Percentiles rank a stretch among this genome's conserved stretches.
Conservation (phyloP, 1,140 invertebrate species). For the Euwallacea fornicatus region DNA sequence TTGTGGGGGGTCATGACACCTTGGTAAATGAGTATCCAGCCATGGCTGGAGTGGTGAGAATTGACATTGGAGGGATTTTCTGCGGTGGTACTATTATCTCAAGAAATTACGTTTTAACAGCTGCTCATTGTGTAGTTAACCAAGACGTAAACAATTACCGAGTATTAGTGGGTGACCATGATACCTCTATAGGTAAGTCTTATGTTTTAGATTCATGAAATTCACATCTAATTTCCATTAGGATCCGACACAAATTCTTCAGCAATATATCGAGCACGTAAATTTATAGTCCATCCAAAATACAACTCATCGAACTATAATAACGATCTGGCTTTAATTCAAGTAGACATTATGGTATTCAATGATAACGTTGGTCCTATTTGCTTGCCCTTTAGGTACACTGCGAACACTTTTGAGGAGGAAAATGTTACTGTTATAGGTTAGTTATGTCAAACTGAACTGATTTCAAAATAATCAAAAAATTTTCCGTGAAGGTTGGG, state of each 20-base stretch:
- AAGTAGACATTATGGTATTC: constrained; percentile 58
- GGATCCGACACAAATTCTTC: constrained; percentile 52
- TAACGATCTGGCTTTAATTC: constrained; percentile 68
- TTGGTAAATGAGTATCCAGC: constrained; percentile 66
- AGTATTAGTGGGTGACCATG: constrained; percentile 58
- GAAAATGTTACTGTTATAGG: constrained; percentile 58
- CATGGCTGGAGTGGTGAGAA: constrained; percentile 63
- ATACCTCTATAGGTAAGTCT: constrained; percentile 39
- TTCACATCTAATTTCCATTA: constrained; percentile 25
- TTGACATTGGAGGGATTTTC: constrained; percentile 49
- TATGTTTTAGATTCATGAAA: constrained; percentile 5
- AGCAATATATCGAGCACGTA: constrained; percentile 45
- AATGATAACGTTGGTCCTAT: constrained; percentile 61
- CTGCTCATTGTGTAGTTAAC: constrained; percentile 65
- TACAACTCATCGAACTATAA: constrained; percentile 53
- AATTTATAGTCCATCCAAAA: constrained; percentile 51
- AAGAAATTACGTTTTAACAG: constrained; percentile 64
- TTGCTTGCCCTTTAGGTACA: constrained; percentile 67
- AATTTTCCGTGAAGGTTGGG: constrained; percentile 62
- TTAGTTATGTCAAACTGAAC: constrained; percentile 44
- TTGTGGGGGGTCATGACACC: constrained; percentile 64
- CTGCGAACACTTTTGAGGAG: constrained; percentile 55
- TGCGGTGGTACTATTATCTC: constrained; percentile 70
- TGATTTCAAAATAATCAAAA: background rate
- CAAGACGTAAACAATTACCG: constrained; percentile 43